phyloP scores from a whole-genome alignment of 2,888 invertebrate species.

The Melangyna quadrimaculata region DNA sequence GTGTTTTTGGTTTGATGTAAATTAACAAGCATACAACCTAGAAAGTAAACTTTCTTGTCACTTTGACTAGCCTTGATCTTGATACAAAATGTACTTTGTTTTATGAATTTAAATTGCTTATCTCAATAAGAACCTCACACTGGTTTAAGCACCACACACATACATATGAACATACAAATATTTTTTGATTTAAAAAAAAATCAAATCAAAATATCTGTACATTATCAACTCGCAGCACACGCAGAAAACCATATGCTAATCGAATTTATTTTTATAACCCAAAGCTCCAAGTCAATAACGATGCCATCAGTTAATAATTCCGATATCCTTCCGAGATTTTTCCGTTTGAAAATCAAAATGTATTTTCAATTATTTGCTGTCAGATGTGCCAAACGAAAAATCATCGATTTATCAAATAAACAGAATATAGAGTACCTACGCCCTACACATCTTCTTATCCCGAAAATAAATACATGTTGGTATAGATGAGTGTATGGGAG shows the following conservation, averaged over 20 bases:
- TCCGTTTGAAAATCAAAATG: slow-evolving; percentile 16
- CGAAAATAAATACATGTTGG: background rate
- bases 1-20: too few species aligned
- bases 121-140: too few species aligned
- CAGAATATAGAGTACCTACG: too few species aligned
- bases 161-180: too few species aligned
- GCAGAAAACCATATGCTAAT: slow-evolving; percentile 3
- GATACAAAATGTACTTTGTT: too few species aligned
- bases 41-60: too few species aligned
- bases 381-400: slow-evolving; percentile 36
- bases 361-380: slow-evolving; percentile 44
- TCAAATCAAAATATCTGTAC: background rate
- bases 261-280: slow-evolving; percentile 19
- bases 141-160: too few species aligned
- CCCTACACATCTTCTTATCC: too few species aligned
- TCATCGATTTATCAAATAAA: slow-evolving; percentile 15
- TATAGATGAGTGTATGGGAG: background rate
- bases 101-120: too few species aligned
- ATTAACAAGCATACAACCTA: too few species aligned
- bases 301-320: slow-evolving; percentile 23
- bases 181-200: too few species aligned
- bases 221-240: background rate
- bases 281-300: slow-evolving; percentile 11
- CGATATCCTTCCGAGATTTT: slow-evolving; percentile 15
- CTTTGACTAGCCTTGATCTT: too few species aligned